Conservation (phyloP, 2,888 invertebrate species). For the Ischnura elegans region DNA sequence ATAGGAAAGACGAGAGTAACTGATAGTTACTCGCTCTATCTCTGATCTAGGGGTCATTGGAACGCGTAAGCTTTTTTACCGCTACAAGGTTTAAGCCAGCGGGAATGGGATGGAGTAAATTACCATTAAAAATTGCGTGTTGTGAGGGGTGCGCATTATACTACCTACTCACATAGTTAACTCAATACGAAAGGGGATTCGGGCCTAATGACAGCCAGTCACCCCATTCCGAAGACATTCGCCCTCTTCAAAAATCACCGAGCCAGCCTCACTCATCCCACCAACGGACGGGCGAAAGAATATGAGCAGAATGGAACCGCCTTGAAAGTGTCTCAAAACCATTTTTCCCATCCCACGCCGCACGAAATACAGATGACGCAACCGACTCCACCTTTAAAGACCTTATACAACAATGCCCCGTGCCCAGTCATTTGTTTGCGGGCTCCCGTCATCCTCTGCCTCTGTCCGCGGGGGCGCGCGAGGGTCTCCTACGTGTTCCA, state of each 20-base stretch:
- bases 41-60: no score
- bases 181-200: neutral
- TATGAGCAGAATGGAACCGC: slow-evolving; percentile 18
- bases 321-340: slow-evolving; percentile 54
- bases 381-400: slow-evolving; percentile 60
- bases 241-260: neutral
- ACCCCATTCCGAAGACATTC: neutral
- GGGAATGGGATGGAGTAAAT: no score
- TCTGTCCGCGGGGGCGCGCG: neutral
- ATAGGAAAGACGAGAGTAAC: no score
- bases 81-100: no score
- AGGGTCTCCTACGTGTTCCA: neutral
- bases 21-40: no score
- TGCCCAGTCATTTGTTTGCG: slow-evolving; percentile 65
- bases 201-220: neutral
- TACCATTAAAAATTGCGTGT: no score
- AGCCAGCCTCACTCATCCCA: neutral
- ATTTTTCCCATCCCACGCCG: slow-evolving; percentile 50
- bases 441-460: slow-evolving; percentile 49
- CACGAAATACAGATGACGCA: slow-evolving; percentile 60
- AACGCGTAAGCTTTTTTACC: no score
- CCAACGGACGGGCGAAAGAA: neutral
- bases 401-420: slow-evolving; percentile 59
- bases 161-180: no score
- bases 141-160: no score